Evolutionary conservation across 2,113 vertebrate species (phyloP).

Genomic region (Chroicocephalus ridibundus): DNA sequence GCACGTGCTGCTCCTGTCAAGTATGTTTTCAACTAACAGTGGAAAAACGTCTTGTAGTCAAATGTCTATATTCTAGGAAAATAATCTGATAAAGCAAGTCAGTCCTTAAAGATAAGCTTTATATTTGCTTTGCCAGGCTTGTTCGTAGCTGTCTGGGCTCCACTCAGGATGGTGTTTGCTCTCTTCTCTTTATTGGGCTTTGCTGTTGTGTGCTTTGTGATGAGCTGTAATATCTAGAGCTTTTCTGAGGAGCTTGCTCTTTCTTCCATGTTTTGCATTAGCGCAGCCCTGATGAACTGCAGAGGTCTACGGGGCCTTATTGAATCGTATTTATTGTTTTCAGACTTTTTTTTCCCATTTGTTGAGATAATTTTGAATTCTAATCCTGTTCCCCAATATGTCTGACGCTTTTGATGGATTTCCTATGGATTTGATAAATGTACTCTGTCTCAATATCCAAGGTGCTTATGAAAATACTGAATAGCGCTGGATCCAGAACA

Average conservation of each 20-base stretch:
- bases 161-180: not conserved
- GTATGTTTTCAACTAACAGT: not conserved
- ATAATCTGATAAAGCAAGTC: not conserved
- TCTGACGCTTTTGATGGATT: not conserved
- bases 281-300: not conserved
- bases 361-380: not conserved
- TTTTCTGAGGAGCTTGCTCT: not conserved
- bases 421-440: not conserved
- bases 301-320: not conserved
- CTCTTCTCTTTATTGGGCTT: not conserved
- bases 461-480: not conserved
- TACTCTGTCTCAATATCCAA: not conserved
- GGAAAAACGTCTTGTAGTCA: not conserved
- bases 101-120: not conserved
- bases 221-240: not conserved
- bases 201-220: not conserved
- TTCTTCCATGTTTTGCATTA: not conserved
- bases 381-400: not conserved
- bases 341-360: accelerated
- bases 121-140: not conserved
- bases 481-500: not conserved
- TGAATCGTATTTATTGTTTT: not conserved
- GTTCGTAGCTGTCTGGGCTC: not conserved
- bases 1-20: not conserved
- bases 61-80: not conserved